Conservation (phyloP, 2,113 vertebrate genomes). For the Pluvialis apricaria region DNA sequence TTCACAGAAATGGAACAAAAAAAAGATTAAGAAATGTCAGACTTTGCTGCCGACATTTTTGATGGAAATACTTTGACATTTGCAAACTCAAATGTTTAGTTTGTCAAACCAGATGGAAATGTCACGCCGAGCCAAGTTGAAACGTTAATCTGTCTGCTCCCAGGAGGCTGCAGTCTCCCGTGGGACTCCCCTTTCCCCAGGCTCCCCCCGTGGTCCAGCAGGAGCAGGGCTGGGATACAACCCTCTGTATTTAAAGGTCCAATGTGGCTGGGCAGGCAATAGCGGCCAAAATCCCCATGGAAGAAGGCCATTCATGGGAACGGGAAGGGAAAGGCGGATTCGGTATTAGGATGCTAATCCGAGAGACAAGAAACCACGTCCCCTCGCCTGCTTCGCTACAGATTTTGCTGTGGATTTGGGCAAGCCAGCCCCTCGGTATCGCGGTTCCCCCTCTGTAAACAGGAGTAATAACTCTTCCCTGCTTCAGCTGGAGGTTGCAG, state of each 20-base stretch:
- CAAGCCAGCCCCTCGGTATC: not conserved
- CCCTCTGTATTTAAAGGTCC: not conserved
- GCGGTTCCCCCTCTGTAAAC: not conserved
- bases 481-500: not conserved
- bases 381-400: not conserved
- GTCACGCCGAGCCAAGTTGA: conserved; percentile 11
- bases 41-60: not conserved
- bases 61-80: conserved; percentile 63
- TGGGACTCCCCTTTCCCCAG: not conserved
- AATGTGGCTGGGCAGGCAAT: not conserved
- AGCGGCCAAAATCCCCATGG: not conserved
- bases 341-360: not conserved
- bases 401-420: not conserved
- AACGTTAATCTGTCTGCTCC: conserved; percentile 30
- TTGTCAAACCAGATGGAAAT: conserved; percentile 63
- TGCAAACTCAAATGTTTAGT: conserved; percentile 61
- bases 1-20: not conserved
- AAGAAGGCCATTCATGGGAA: not conserved
- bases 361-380: not conserved
- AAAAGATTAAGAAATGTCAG: conserved; percentile 61
- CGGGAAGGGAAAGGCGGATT: not conserved
- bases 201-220: fast-evolving
- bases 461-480: not conserved
- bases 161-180: fast-evolving
- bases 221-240: fast-evolving